These are phyloP conservation scores for Spea multiplicata DNA, from an alignment of 2,113 vertebrate genomes.

Conservation along the genomic window DNA sequence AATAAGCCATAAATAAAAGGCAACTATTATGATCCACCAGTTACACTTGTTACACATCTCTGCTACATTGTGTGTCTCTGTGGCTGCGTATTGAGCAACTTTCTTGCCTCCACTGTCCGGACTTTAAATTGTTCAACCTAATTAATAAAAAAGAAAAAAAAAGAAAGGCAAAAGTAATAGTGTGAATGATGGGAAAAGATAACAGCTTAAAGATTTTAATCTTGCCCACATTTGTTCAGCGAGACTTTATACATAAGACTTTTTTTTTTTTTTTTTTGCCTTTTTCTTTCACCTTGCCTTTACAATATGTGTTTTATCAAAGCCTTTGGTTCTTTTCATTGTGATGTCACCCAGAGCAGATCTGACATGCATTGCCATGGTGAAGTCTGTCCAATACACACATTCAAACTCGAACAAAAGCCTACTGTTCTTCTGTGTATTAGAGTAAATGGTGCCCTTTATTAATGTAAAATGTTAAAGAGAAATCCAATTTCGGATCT, in stretches of 20 bases:
- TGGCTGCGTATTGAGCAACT: too few species aligned
- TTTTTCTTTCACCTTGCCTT: not conserved
- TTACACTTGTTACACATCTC: too few species aligned
- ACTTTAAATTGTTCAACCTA: not conserved
- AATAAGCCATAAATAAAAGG: too few species aligned
- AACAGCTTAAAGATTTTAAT: constrained; percentile 3
- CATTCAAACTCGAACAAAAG: constrained; percentile 28
- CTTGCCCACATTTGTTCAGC: not conserved
- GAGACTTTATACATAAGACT: not conserved
- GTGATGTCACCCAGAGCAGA: constrained; percentile 32
- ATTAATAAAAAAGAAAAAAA: not conserved
- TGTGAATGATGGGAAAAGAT: constrained; percentile 11
- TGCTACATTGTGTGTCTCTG: too few species aligned
- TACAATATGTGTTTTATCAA: constrained; percentile 22
- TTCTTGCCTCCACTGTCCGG: too few species aligned
- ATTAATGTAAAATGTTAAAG: constrained; percentile 45
- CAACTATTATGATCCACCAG: too few species aligned
- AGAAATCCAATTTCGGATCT: constrained; percentile 42
- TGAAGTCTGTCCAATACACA: constrained; percentile 28
- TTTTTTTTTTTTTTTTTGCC: constrained; percentile 8
- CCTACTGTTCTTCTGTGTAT: constrained; percentile 24
- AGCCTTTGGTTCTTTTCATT: constrained; percentile 15
- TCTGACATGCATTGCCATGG: constrained; percentile 38
- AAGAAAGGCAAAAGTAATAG: not conserved
- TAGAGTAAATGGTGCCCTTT: constrained; percentile 35